Percentiles rank a stretch among this genome's conserved stretches.
phyloP scores from a whole-genome alignment of 35 echinoderm and acorn worm species.

The Lytechinus pictus region DNA sequence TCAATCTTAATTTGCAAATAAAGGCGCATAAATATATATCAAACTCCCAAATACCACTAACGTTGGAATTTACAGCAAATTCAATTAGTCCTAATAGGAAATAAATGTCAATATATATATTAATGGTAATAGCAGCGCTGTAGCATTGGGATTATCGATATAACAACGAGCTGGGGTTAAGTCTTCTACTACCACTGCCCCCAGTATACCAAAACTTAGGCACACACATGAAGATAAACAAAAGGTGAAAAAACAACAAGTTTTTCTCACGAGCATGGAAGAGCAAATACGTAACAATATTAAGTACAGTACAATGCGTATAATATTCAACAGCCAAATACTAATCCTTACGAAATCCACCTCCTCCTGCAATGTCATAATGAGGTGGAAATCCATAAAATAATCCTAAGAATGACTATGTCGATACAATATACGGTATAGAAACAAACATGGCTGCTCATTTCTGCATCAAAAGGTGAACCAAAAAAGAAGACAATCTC shows the following conservation, averaged over 20 bases:
- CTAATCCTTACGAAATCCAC: not conserved
- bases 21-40: slow-evolving; percentile 5
- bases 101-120: slow-evolving; percentile 15
- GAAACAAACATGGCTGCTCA: slow-evolving; percentile 8
- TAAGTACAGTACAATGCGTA: slow-evolving; percentile 46
- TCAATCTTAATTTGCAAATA: slow-evolving; percentile 20
- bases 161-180: not conserved
- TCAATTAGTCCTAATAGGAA: slow-evolving; percentile 3
- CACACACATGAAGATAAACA: slow-evolving; percentile 49
- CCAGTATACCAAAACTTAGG: slow-evolving; percentile 21
- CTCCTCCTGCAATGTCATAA: not conserved
- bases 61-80: slow-evolving; percentile 19
- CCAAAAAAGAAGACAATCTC: not conserved
- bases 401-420: slow-evolving; percentile 29
- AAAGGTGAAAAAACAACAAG: slow-evolving; percentile 43
- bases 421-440: slow-evolving; percentile 21
- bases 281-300: slow-evolving; percentile 52
- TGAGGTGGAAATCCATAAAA: slow-evolving; percentile 15
- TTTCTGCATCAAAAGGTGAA: not conserved
- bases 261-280: slow-evolving; percentile 46
- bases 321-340: slow-evolving; percentile 32
- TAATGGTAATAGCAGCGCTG: not conserved
- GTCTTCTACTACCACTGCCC: not conserved
- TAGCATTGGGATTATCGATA: not conserved
- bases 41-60: slow-evolving; percentile 16